A percentile compares a stretch with the other conserved stretches of the same genome.
phyloP scores from a whole-genome alignment of 2,113 vertebrate species.

The Erpornis zantholeuca region DNA sequence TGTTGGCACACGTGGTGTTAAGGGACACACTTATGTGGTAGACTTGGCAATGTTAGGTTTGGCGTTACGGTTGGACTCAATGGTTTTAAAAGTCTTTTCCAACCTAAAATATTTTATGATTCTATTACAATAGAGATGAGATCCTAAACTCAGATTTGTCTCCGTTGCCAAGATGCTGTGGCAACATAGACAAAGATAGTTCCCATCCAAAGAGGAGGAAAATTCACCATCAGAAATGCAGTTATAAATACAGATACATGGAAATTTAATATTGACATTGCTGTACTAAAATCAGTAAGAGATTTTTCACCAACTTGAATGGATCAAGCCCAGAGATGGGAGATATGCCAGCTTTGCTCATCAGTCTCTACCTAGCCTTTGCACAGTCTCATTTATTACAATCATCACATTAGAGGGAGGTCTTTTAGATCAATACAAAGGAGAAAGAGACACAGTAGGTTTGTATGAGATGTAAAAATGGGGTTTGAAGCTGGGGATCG shows the following conservation, averaged over 20 bases:
- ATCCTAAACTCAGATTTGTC: neutral
- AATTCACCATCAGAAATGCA: neutral
- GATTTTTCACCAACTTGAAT: neutral
- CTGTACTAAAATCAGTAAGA: slow-evolving; percentile 19
- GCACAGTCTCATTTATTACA: slow-evolving; percentile 2
- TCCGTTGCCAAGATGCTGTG: neutral
- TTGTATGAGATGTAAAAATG: neutral
- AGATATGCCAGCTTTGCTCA: neutral
- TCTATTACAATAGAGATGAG: neutral
- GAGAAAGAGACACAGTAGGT: neutral
- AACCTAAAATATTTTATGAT: neutral
- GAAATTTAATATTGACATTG: slow-evolving; percentile 41
- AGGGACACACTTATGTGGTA: neutral
- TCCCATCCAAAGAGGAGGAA: neutral
- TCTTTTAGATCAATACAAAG: neutral
- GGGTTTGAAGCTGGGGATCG: neutral
- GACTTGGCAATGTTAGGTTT: neutral
- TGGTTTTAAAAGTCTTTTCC: neutral
- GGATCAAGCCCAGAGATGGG: neutral
- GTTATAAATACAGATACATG: slow-evolving; percentile 2
- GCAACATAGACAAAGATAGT: neutral
- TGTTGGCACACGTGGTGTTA: neutral
- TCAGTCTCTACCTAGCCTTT: neutral
- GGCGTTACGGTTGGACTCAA: neutral
- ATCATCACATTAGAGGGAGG: slow-evolving; percentile 6